phyloP scores from a whole-genome alignment of 2,888 invertebrate genomes.

The Ormia ochracea region DNA sequence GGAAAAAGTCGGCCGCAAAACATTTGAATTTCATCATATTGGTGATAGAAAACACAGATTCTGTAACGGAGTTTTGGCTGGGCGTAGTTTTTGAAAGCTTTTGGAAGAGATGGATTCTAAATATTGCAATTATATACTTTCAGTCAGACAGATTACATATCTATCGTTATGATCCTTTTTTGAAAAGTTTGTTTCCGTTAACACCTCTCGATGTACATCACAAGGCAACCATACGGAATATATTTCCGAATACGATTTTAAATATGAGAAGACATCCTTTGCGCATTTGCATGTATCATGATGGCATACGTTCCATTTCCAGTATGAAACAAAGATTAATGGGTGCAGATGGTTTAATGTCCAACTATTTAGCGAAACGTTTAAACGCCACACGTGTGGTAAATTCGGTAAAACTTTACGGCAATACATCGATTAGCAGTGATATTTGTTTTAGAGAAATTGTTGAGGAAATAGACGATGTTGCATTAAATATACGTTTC shows the following conservation, averaged over 20 bases:
- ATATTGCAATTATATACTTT: constrained; percentile 74
- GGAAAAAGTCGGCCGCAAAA: constrained; percentile 72
- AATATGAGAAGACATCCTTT: constrained; percentile 73
- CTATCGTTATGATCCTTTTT: constrained; percentile 79
- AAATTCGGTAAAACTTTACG: constrained; percentile 64
- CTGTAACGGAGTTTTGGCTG: constrained; percentile 71
- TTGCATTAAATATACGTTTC: constrained; percentile 79
- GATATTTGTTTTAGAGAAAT: constrained; percentile 71
- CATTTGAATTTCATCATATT: constrained; percentile 72
- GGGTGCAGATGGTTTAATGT: constrained; percentile 77
- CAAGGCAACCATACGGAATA: constrained; percentile 61
- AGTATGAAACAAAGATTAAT: constrained; percentile 63
- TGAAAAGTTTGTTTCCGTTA: constrained; percentile 62
- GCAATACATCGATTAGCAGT: constrained; percentile 62
- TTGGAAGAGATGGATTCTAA: constrained; percentile 79
- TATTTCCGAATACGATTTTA: constrained; percentile 71
- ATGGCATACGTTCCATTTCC: constrained; percentile 76
- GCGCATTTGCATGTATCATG: constrained; percentile 72
- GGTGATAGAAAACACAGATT: constrained; percentile 67
- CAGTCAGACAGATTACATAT: constrained; percentile 73
- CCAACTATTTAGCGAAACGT: constrained; percentile 75
- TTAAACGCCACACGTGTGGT: constrained; percentile 78
- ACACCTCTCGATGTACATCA: not conserved
- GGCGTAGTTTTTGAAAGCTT: constrained; percentile 78
- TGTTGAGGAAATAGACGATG: constrained; percentile 73